Evolutionary conservation across 2,888 invertebrate genomes (phyloP), one percentile per base, ranked within the genome.

Genomic region (Ectropis crepuscularia): DNA sequence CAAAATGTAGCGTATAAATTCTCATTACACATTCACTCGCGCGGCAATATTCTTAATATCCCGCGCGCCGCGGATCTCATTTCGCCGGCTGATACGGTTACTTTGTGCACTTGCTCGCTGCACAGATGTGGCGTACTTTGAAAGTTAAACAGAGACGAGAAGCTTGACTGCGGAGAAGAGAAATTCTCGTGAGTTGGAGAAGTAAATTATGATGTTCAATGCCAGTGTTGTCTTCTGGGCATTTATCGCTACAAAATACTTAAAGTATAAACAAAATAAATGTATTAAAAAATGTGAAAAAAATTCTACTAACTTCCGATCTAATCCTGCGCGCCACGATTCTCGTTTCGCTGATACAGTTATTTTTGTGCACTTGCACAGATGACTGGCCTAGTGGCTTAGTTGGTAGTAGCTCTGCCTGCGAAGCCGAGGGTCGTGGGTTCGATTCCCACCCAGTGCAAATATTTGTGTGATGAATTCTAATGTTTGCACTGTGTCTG

Each of bases 321-420:
- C n/a, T n/a, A n/a, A 64, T 57, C 60, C 49, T 51, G 28, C 16
- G 36, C 53, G 36, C 50, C 46, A 46, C 28, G 60, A 46, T 51
- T 64, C 64, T 64, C 59, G 60, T 64, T 60, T 64, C 50, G 37
- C 63, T 46, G 58, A 63, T 55, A 59, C 53, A 39, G 53, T 64
- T 60, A 60, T n/a, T 60, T 64, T 59, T 63, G 59, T 64, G 60
- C 64, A 64, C 45, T 50, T 55, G 64, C 63, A 55, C 64, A n/a
- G n/a, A n/a, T n/a, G n/a, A n/a, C n/a, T n/a, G n/a, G n/a, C n/a
- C n/a, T n/a, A n/a, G n/a, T n/a, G n/a, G n/a, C n/a, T n/a, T n/a
- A n/a, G n/a, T n/a, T n/a, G n/a, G n/a, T n/a, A n/a, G n/a, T n/a
- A n/a, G n/a, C n/a, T n/a, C n/a, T n/a, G n/a, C n/a, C n/a, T n/a